These are phyloP conservation scores for Pammene fasciana DNA, from an alignment of 2,888 invertebrate genomes.

Conservation along the genomic window DNA sequence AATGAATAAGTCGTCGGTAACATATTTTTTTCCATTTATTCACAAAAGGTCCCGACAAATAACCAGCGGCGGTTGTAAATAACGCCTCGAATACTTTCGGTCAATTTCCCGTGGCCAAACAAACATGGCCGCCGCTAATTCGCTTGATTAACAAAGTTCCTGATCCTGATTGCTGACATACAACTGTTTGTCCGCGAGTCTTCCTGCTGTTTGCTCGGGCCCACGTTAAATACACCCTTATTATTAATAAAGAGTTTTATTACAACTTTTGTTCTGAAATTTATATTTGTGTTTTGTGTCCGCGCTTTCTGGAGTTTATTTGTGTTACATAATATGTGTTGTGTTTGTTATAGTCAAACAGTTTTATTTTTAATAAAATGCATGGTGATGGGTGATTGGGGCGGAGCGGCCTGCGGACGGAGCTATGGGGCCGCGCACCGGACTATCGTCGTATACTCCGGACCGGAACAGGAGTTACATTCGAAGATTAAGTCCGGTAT, in stretches of 20 bases:
- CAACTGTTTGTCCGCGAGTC: slow-evolving; percentile 9
- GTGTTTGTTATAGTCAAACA: not conserved
- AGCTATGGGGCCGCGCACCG: too few species aligned
- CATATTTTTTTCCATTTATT: too few species aligned
- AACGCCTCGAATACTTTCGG: not conserved
- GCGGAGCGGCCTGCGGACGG: too few species aligned
- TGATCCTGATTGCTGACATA: slow-evolving; percentile 10
- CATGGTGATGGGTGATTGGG: too few species aligned
- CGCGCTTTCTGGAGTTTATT: not conserved
- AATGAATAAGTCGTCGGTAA: not conserved
- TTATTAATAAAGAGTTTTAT: slow-evolving; percentile 21
- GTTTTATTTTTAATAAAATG: not conserved
- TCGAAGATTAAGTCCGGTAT: not conserved
- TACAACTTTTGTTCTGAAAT: slow-evolving; percentile 3
- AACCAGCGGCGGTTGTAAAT: not conserved
- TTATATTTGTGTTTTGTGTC: slow-evolving; percentile 9
- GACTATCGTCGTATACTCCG: too few species aligned
- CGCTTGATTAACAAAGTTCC: slow-evolving; percentile 24
- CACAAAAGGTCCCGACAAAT: not conserved
- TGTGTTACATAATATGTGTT: not conserved
- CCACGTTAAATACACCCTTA: slow-evolving; percentile 17
- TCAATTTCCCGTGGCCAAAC: not conserved
- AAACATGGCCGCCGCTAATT: slow-evolving; percentile 17
- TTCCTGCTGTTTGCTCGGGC: slow-evolving; percentile 12
- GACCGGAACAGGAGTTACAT: not conserved